Evolutionary conservation across 2,113 vertebrate species (phyloP).

Genomic region (Jaculus jaculus): DNA sequence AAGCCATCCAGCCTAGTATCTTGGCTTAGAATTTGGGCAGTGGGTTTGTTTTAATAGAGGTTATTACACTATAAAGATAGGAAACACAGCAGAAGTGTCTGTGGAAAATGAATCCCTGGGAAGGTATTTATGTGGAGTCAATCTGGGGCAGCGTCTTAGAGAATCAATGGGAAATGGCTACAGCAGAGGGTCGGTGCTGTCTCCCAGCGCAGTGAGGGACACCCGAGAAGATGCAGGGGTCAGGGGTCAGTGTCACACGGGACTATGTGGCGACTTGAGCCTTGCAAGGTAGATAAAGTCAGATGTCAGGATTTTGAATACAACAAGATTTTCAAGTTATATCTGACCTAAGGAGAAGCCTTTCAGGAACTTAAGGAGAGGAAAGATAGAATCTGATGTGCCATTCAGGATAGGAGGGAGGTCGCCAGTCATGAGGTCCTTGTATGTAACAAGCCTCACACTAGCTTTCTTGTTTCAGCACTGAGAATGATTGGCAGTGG

Average conservation of each 20-base stretch:
- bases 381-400: neutral
- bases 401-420: neutral
- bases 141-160: neutral
- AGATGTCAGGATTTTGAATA: neutral
- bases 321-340: neutral
- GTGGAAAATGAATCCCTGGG: neutral
- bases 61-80: conserved; percentile 20
- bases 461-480: neutral
- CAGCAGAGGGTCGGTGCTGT: neutral
- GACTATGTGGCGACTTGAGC: neutral
- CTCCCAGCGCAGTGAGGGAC: neutral
- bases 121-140: neutral
- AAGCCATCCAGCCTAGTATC: neutral
- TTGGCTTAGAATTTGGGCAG: neutral
- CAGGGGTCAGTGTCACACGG: neutral
- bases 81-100: neutral
- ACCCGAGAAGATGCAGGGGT: neutral
- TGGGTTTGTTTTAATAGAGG: neutral
- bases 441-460: neutral
- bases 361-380: conserved; percentile 8
- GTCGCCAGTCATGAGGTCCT: neutral
- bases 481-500: neutral
- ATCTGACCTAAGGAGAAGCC: neutral
- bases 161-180: neutral
- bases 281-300: neutral